Conservation (phyloP, 2,797 vertebrate genomes). For the Hapalemur alaotrensis region DNA sequence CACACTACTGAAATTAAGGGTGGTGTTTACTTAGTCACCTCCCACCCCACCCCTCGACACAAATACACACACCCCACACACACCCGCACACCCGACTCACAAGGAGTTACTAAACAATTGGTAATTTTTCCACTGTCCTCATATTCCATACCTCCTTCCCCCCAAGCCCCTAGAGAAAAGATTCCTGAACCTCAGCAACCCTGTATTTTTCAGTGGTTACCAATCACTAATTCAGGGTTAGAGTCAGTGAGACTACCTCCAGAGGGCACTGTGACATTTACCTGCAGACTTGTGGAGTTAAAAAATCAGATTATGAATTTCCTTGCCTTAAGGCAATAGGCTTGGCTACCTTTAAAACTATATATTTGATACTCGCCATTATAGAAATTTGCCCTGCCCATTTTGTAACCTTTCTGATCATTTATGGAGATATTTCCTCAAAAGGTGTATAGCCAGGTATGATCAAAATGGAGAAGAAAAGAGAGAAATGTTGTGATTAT, state of each 20-base stretch:
- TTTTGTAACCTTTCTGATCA: background rate
- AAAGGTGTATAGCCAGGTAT: background rate
- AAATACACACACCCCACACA: background rate
- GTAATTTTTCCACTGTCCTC: background rate
- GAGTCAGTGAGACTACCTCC: background rate
- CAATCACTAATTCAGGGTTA: background rate
- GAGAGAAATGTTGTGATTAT: background rate
- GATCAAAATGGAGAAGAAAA: background rate
- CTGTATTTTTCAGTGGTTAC: background rate
- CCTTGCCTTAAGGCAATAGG: background rate
- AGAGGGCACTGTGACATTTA: constrained; percentile 25
- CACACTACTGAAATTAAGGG: background rate
- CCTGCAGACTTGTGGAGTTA: background rate
- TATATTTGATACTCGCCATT: background rate
- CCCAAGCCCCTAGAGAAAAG: background rate
- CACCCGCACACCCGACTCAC: background rate
- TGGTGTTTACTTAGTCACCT: background rate
- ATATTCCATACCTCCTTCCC: background rate
- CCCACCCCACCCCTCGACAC: too few species aligned
- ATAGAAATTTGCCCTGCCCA: background rate
- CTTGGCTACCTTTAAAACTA: background rate
- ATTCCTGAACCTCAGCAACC: background rate
- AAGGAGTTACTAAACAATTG: background rate
- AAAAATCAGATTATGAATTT: background rate
- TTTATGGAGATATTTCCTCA: background rate